Conservation (phyloP, 2,888 invertebrate species). For the Pteria penguin region DNA sequence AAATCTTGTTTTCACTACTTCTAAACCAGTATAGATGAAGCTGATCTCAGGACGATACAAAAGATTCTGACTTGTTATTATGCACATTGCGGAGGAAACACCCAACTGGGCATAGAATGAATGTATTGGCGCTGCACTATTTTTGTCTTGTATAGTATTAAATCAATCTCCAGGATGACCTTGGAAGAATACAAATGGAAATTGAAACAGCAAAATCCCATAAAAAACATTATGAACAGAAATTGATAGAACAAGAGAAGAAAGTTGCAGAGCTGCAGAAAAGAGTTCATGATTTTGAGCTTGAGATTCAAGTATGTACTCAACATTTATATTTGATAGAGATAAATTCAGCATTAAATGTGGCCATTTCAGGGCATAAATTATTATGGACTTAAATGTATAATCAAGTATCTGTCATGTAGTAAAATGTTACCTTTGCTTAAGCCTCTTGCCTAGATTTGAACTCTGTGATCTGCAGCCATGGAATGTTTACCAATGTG, state of each 20-base stretch:
- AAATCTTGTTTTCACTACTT: no score
- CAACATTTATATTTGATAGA: no score
- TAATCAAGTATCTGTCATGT: no score
- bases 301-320: slow-evolving; percentile 63
- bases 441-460: no score
- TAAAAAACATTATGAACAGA: slow-evolving; percentile 67
- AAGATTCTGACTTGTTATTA: background rate
- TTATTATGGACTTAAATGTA: no score
- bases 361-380: no score
- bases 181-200: slow-evolving; percentile 61
- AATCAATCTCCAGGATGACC: slow-evolving; percentile 68
- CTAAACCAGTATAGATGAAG: no score
- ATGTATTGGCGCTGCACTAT: background rate
- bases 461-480: no score
- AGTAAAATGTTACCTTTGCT: no score
- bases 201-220: slow-evolving; percentile 65
- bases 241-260: slow-evolving; percentile 71
- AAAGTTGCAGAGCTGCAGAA: slow-evolving; percentile 62
- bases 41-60: background rate
- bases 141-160: slow-evolving; percentile 1
- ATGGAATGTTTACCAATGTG: no score
- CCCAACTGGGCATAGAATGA: no score
- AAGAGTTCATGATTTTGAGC: slow-evolving; percentile 53
- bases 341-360: no score
- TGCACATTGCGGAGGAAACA: background rate